Evolutionary conservation across 2,113 vertebrate species (phyloP).

Genomic region (Heterocephalus glaber): DNA sequence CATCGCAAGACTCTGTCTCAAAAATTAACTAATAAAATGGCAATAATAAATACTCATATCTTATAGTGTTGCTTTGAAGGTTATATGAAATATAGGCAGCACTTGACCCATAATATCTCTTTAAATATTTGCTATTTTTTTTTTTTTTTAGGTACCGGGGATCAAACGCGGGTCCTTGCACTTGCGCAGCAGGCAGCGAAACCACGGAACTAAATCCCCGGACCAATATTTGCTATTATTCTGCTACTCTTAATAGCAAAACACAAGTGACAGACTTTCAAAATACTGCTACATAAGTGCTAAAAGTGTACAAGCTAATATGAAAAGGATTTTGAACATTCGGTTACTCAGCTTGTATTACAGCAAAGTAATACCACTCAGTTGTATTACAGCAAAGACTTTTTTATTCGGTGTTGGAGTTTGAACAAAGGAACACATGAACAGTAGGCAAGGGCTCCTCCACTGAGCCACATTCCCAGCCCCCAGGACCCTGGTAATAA

Average conservation of each 20-base stretch:
- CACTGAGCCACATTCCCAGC: neutral
- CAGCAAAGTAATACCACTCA: neutral
- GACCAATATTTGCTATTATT: constrained; percentile 52
- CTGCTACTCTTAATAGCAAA: neutral
- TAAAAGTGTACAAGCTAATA: neutral
- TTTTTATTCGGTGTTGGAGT: neutral
- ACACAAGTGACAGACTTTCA: constrained; percentile 14
- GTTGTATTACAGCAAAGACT: neutral
- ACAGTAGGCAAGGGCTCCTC: no score
- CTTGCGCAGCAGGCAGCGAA: no score
- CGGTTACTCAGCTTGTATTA: neutral
- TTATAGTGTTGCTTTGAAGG: neutral
- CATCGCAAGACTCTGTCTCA: neutral
- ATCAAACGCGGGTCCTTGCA: no score
- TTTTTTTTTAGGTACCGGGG: no score
- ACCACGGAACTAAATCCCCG: no score
- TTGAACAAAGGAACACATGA: neutral
- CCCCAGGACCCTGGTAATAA: neutral
- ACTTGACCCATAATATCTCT: neutral
- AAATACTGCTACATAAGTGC: constrained; percentile 18
- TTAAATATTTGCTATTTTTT: constrained; percentile 48
- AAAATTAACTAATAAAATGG: neutral
- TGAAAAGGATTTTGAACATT: constrained; percentile 13
- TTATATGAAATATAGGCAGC: constrained; percentile 21
- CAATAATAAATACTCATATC: neutral